phyloP scores from a whole-genome alignment of 2,797 vertebrate genomes.

The Antrozous pallidus region DNA sequence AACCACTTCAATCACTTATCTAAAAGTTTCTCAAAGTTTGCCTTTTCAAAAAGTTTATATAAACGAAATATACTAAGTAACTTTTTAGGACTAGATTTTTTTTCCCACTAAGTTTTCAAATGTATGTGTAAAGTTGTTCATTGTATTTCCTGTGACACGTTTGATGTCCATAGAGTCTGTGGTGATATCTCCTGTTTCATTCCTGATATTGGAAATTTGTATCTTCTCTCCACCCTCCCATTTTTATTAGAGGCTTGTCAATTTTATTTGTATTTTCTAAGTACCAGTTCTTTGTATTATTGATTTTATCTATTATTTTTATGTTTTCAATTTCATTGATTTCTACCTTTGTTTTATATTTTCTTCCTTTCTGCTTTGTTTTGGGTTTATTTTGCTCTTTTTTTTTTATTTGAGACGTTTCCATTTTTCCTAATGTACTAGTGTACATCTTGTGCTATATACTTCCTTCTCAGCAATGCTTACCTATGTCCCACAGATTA shows the following conservation, averaged over 20 bases:
- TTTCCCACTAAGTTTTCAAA: background rate
- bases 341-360: background rate
- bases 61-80: background rate
- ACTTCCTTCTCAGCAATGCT: background rate
- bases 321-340: background rate
- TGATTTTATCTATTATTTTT: background rate
- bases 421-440: background rate
- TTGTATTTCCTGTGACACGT: background rate
- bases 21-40: background rate
- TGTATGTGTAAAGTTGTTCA: background rate
- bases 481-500: background rate
- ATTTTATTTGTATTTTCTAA: background rate
- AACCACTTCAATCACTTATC: background rate
- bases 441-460: background rate
- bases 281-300: background rate
- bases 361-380: background rate
- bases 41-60: background rate
- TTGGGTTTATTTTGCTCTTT: background rate
- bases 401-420: background rate
- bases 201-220: background rate
- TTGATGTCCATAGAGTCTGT: background rate
- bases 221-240: background rate
- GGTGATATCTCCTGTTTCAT: background rate
- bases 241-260: background rate
- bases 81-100: background rate